A percentile compares a stretch with the other conserved stretches of the same genome.
Evolutionary conservation across 2,113 vertebrate species (phyloP).

Genomic region (Halichoerus grypus): DNA sequence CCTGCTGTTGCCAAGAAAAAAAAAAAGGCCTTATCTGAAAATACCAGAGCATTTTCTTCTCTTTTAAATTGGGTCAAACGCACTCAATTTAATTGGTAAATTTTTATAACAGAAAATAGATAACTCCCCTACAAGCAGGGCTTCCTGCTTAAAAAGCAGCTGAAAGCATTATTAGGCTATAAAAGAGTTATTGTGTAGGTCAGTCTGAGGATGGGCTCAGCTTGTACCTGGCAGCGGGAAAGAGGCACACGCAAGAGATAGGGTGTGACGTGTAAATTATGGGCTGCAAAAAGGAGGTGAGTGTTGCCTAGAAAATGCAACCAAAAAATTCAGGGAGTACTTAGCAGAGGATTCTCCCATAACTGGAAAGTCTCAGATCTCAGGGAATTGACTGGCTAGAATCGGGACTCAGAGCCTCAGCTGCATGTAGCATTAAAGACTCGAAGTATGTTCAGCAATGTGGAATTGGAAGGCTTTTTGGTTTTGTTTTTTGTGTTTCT

Average conservation of each 20-base stretch:
- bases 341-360: background rate
- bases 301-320: background rate
- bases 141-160: background rate
- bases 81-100: background rate
- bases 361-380: background rate
- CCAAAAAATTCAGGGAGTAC: background rate
- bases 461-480: background rate
- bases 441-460: background rate
- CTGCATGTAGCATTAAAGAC: accelerated
- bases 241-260: background rate
- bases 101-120: background rate
- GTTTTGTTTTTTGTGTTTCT: background rate
- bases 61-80: constrained; percentile 6
- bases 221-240: background rate
- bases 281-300: background rate
- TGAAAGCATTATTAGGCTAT: background rate
- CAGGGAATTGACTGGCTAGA: background rate
- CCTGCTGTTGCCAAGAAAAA: background rate
- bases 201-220: background rate
- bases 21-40: constrained; percentile 9
- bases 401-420: background rate
- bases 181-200: background rate
- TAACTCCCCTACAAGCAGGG: background rate
- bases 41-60: background rate
- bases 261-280: background rate